Evolutionary conservation across 2,797 vertebrate species (phyloP).

Genomic region (Sebastes diaconus): DNA sequence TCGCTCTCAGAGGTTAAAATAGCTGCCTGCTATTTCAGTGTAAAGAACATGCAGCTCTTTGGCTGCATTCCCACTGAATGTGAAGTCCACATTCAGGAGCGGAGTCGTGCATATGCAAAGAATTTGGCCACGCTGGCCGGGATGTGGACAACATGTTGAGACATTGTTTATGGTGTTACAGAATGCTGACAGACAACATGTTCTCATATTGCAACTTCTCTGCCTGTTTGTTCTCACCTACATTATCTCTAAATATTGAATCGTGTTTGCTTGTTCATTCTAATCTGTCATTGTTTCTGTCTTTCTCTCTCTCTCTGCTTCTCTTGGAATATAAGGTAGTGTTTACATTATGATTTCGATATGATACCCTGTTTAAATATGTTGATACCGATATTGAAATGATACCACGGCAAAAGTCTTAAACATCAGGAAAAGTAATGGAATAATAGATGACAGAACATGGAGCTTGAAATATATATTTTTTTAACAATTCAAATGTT

Average conservation of each 20-base stretch:
- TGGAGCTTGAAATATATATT: no score
- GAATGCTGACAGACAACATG: slow-evolving; percentile 59
- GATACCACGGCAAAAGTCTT: no score
- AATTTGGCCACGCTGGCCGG: slow-evolving; percentile 41
- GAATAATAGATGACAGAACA: no score
- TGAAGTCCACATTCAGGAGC: slow-evolving; percentile 51
- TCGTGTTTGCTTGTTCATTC: slow-evolving; percentile 28
- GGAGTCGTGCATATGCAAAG: slow-evolving; percentile 56
- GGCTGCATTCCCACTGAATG: slow-evolving; percentile 56
- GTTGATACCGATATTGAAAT: no score
- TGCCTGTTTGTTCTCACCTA: background rate
- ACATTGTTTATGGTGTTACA: slow-evolving; percentile 62
- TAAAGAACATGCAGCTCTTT: slow-evolving; percentile 67
- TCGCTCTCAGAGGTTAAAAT: slow-evolving; percentile 65
- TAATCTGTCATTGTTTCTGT: slow-evolving; percentile 9
- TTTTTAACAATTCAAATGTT: no score
- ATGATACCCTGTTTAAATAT: no score
- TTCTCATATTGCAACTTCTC: slow-evolving; percentile 30
- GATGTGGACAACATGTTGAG: slow-evolving; percentile 67
- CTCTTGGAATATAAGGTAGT: slow-evolving; percentile 24
- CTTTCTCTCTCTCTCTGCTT: background rate
- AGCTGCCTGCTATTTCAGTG: slow-evolving; percentile 70
- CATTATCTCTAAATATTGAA: slow-evolving; percentile 21
- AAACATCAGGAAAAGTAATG: no score
- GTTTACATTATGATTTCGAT: no score